Evolutionary conservation across 1,140 invertebrate genomes (phyloP).

Genomic region (Bombus superbus): DNA sequence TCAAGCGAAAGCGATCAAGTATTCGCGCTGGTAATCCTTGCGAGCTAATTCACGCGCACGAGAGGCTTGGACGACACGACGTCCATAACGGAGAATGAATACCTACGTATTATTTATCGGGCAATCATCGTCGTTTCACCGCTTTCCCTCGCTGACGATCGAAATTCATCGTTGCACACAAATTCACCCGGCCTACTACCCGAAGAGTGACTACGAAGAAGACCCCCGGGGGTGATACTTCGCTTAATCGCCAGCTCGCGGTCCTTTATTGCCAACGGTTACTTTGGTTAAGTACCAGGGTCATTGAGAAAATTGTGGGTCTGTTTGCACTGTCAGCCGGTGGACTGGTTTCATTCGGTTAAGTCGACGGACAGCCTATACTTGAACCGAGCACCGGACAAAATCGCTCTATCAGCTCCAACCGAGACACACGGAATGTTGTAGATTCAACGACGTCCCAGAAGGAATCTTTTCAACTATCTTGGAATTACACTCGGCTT

Average conservation of each 20-base stretch:
- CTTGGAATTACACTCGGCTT: conserved; percentile 36
- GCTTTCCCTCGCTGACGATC: conserved; percentile 30
- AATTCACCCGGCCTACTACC: conserved; percentile 42
- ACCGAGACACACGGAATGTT: conserved; percentile 52
- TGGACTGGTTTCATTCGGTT: conserved; percentile 80
- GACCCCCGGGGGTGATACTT: conserved; percentile 64
- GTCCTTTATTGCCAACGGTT: conserved; percentile 76
- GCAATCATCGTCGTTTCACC: conserved; percentile 24
- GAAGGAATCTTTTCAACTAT: conserved; percentile 34
- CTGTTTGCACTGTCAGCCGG: conserved; percentile 80
- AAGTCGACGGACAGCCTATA: conserved; percentile 79
- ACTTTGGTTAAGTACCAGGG: conserved; percentile 77
- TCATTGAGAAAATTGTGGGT: conserved; percentile 82
- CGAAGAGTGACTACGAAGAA: conserved; percentile 48
- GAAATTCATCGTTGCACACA: conserved; percentile 24
- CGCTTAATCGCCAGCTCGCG: conserved; percentile 69
- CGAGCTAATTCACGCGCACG: background rate
- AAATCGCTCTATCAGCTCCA: conserved; percentile 80
- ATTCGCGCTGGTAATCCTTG: background rate
- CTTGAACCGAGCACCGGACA: conserved; percentile 72
- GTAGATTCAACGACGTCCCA: conserved; percentile 47
- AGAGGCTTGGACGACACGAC: no score
- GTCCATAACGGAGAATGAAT: no score
- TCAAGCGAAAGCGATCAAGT: background rate
- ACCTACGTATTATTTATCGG: conserved; percentile 5